Base-by-base conservation (phyloP, 1,140 invertebrate species). In the Paramacrobiotus metropolitanus region DNA sequence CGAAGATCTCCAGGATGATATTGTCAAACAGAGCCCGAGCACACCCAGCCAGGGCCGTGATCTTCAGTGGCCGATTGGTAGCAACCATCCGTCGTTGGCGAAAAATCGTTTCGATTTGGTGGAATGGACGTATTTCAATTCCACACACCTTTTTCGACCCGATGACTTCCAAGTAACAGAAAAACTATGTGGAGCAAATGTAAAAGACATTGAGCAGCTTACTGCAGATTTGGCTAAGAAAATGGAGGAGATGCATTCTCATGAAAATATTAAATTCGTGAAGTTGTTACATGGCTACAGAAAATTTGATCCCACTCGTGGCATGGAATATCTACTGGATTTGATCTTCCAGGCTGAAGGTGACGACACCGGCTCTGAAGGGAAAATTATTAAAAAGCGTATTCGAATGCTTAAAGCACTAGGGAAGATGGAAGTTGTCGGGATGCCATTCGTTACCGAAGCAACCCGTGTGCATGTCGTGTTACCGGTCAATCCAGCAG, bases 361-460 rank as follows among this genome's bases (percentile, higher is more conserved):
- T 82, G 30, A 15, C 48, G 24, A 15, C 15, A n/a, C 34, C 9
- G 34, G 9, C n/a, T 40, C 34, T 9, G 31, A 31, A 62, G 66
- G n/a, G 63, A 67, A 21, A 60, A 68, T 4, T 15, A 34, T 63
- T n/a, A 40, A 59, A 21, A 62, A 64, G 59, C 62, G 71, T 18
- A 68, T 73, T 20, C 67, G 72, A 30, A 62, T 74, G 1, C 65
- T 73, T 3, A 83, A 90, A 66, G 83, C 85, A 1, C 71, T 93
- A 48, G 84, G 85, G 28, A 81, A 83, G 68, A 81, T 87, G 2
- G 85, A 92, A 73, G 80, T 91, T 44, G 76, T 91, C 4, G 80
- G 84, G 2, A 83, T 87, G 68, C 86, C 88, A 1, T 92, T 90
- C 72, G 87, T 92, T 1, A 93, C 86, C 0, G 89, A 93, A 77